Evolutionary conservation across 1,140 invertebrate species (phyloP), one percentile per base, ranked within the genome.

Genomic region (Amphibalanus amphitrite): DNA sequence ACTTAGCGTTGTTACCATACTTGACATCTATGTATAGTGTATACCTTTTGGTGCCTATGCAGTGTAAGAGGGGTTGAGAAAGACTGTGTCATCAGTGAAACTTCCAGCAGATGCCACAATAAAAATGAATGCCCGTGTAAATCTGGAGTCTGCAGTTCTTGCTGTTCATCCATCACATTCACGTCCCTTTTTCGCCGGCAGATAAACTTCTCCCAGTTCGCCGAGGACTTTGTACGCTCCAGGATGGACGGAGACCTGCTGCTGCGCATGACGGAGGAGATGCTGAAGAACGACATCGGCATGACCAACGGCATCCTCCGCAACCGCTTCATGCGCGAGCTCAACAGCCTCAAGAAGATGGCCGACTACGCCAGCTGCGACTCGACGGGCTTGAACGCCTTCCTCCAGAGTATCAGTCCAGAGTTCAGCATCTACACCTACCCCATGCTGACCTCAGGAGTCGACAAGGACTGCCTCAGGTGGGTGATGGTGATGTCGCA

Each of bases 351-450:
- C 71, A 98, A 99, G 80, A 90, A 92, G 79, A 92, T 97, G 85
- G 93, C 97, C 10, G 96, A 99, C 79, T 99, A 99, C 79, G 93
- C 93, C 33, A 96, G 93, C 65, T 88, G 91, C 77, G 97, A 99
- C 78, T 86, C 90, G 1, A 89, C 90, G 0, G 92, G 92, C 77
- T 83, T 99, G 69, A 95, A 97, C 78, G 88, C 88, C 69, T 97
- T 97, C 80, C 82, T 99, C 1, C 89, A 90, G 78, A 85, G 84
- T 25, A 86, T 99, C 67, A 92, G 90, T 17, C 86, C 88, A 13
- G 95, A 98, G 78, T 95, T 96, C 79, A 90, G 90, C 25, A 95
- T 94, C 72, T 99, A 99, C 79, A 97, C 95, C 0, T 99, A 99
- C 79, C 88, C 89, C 71, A 94, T 99, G 90, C 80, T 99, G 15